Conservation (phyloP, 2,797 vertebrate species). For the Lithobates pipiens region DNA sequence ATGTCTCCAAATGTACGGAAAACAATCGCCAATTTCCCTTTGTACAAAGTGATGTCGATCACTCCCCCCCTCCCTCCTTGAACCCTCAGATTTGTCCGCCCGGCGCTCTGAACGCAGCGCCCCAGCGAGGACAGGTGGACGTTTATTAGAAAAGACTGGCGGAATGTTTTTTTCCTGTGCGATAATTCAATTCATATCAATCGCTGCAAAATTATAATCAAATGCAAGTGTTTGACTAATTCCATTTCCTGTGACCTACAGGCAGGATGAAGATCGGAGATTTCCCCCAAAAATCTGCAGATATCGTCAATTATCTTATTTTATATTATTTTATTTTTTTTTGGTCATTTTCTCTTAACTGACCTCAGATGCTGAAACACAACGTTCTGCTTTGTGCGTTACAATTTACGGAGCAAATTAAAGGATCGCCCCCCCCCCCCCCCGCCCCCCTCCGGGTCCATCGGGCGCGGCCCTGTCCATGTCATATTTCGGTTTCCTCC, state of each 20-base stretch:
- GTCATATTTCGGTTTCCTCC: constrained; percentile 20
- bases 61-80: not conserved
- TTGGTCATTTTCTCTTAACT: constrained; percentile 44
- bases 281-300: constrained; percentile 41
- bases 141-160: constrained; percentile 40
- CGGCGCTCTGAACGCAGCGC: constrained; percentile 23
- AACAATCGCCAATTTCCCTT: too few relatives aligned
- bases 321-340: too few relatives aligned
- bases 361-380: constrained; percentile 44
- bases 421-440: not conserved
- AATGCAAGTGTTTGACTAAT: constrained; percentile 55
- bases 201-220: constrained; percentile 56
- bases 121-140: constrained; percentile 51
- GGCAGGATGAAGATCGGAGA: constrained; percentile 54
- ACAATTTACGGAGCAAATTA: constrained; percentile 59
- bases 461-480: not conserved
- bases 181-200: constrained; percentile 57
- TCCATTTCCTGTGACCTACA: constrained; percentile 62
- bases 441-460: too few relatives aligned
- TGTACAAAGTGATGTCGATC: too few relatives aligned
- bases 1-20: too few relatives aligned
- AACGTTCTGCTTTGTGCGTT: constrained; percentile 6
- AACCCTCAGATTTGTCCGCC: constrained; percentile 35
- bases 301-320: constrained; percentile 49
- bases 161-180: constrained; percentile 52